Base-by-base conservation (phyloP, 2,888 invertebrate genomes). In the Cosmia trapezina region DNA sequence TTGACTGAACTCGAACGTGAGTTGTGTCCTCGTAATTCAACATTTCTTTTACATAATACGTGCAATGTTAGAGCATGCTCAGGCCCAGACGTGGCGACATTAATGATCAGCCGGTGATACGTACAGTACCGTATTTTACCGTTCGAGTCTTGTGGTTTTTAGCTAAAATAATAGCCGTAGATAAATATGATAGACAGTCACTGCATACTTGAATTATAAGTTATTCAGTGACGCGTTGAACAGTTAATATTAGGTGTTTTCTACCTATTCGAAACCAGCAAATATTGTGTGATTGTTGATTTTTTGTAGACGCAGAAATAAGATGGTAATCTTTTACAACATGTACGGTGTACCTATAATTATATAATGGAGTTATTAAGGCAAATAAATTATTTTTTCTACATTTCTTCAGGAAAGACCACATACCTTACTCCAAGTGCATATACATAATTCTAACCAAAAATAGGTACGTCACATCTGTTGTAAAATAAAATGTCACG, bases 1-100 rank as follows among this genome's bases (percentile, higher is more conserved):
- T 81, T 83, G 86, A 78, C 80, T 81, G 83, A 79, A 85, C 76
- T 76, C 74, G 74, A 78, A 81, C 81, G 85, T 87, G 84, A 81
- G 83, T 78, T 78, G 78, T 80, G 88, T 89, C 88, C 86, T 88
- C 90, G 88, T 90, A 89, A 90, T 88, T 85, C 81, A 85, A 81
- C 81, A 86, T 74, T 78, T 76, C 73, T 83, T 87, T 91, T 91
- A 90, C 88, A 88, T 91, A 92, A 92, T 84, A 78, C 76, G 73
- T 81, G 80, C 83, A 79, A 78, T 74, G 80, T 75, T 81, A 71
- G 63, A 83, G 41, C 78, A 72, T 56, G 54, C 60, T 1, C 54
- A n/a, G 37, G 4, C 45, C 41, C 47, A 43, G 71, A 75, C 68
- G 62, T 65, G 76, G 71, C 56, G 63, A 69, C 63, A 63, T 75